Conservation (phyloP, 1,140 invertebrate species). For the Daktulosphaira vitifoliae region DNA sequence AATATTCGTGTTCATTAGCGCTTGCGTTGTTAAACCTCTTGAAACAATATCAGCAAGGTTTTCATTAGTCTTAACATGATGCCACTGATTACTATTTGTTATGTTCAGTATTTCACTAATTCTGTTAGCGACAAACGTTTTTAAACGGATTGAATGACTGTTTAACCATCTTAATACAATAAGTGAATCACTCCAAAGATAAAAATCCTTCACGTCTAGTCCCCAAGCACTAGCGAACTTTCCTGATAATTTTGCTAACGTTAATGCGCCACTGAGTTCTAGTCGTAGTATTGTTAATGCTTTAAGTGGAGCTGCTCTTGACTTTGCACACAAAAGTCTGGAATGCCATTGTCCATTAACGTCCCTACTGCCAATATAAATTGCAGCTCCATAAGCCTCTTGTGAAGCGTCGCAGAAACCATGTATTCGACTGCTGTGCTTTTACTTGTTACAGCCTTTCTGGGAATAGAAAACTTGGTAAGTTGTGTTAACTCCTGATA, state of each 20-base stretch:
- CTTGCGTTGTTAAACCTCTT: slow-evolving; percentile 37
- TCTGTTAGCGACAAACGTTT: slow-evolving; percentile 40
- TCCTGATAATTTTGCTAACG: slow-evolving; percentile 38
- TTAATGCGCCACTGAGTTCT: slow-evolving; percentile 40
- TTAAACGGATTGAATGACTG: slow-evolving; percentile 15
- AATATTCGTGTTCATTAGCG: slow-evolving; percentile 37
- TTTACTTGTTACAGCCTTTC: slow-evolving; percentile 40
- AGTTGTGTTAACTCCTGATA: background rate
- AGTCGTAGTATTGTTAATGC: slow-evolving; percentile 39
- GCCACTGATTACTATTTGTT: slow-evolving; percentile 37
- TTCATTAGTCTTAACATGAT: slow-evolving; percentile 39
- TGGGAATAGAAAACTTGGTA: slow-evolving; percentile 38
- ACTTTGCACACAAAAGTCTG: slow-evolving; percentile 40
- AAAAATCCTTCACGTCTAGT: background rate
- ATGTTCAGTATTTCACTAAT: slow-evolving; percentile 40
- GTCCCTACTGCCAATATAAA: background rate
- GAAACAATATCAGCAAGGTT: slow-evolving; percentile 43
- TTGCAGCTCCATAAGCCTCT: background rate
- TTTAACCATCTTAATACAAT: slow-evolving; percentile 35
- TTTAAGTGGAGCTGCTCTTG: slow-evolving; percentile 42
- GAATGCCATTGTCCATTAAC: background rate
- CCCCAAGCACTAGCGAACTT: slow-evolving; percentile 34
- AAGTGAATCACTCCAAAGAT: slow-evolving; percentile 36
- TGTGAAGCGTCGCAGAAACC: background rate
- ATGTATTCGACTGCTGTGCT: slow-evolving; percentile 34